Evolutionary conservation across 2,113 vertebrate species (phyloP).

Genomic region (Lasiurus borealis): DNA sequence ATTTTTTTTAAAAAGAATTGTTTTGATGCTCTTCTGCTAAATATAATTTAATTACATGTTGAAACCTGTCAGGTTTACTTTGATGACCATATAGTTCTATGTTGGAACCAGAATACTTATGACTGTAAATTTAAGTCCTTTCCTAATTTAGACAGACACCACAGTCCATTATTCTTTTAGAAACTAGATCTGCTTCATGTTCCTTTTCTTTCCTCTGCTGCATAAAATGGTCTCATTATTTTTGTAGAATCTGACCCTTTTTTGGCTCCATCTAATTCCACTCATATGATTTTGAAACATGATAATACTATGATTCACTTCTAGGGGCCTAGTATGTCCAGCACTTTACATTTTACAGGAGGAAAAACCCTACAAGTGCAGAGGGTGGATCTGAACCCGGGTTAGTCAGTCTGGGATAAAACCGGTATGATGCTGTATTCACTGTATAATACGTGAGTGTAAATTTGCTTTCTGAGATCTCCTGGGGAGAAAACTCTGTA

Average conservation of each 20-base stretch:
- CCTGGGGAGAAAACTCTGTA: background rate
- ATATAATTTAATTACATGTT: background rate
- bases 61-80: slow-evolving; percentile 52
- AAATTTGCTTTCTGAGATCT: background rate
- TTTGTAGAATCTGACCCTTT: slow-evolving; percentile 3
- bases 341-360: background rate
- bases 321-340: background rate
- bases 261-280: background rate
- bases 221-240: slow-evolving; percentile 37
- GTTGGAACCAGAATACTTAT: background rate
- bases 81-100: background rate
- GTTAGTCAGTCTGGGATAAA: background rate
- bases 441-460: background rate
- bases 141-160: background rate
- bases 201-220: slow-evolving; percentile 17
- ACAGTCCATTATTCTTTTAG: background rate
- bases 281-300: background rate
- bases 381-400: background rate
- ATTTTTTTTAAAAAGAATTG: background rate
- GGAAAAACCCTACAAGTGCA: background rate
- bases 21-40: slow-evolving; percentile 18
- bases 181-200: slow-evolving; percentile 9
- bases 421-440: background rate
- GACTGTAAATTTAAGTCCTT: slow-evolving; percentile 3
- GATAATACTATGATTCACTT: background rate